Evolutionary conservation across 2,113 vertebrate genomes (phyloP), one percentile per base, ranked within the genome.

Genomic region (Hipposideros armiger): DNA sequence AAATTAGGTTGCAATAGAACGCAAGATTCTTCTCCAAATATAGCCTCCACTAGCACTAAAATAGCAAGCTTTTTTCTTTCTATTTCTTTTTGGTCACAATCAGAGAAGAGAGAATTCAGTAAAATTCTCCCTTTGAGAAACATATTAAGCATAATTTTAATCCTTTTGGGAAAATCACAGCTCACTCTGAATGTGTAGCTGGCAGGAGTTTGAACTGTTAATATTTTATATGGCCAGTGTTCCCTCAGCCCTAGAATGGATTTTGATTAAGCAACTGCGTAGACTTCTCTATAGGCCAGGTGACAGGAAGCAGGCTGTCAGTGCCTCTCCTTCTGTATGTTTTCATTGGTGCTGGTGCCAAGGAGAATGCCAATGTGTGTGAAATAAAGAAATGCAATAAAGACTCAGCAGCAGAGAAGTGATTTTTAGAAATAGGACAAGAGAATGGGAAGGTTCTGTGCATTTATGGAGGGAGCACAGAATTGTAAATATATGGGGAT

Each of bases 1-100:
- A 93, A 97, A 97, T 97, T 97, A 97, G 64, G 81, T 58, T 96
- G 92, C 88, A 96, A 66, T 64, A 95, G 92, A 95, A 92, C 89
- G 92, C 90, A 86, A 94, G 69, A 69, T 97, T 96, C 69, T 95
- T 94, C 93, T 97, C 94, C 91, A 97, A 97, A 97, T 96, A 97
- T 97, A 97, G 95, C 91, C 28, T 96, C 60, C 60, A 76, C 83
- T 10, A 52, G 78, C 42, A 83, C 69, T 69, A 94, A 97, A 97
- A 98, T 96, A 97, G 96, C 67, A 82, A 88, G 78, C 54, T 58
- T 83, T 50, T 11, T 10, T 17, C 42, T 45, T 93, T 32, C 81
- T 52, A 85, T 94, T 90, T 93, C 90, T 92, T 96, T 42, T 96
- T 95, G 88, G 74, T 95, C 78, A 96, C 64, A 97, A 92, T 96